phyloP scores from a whole-genome alignment of 92 coral and sea anemone species.

The Isaurus tuberculatus region DNA sequence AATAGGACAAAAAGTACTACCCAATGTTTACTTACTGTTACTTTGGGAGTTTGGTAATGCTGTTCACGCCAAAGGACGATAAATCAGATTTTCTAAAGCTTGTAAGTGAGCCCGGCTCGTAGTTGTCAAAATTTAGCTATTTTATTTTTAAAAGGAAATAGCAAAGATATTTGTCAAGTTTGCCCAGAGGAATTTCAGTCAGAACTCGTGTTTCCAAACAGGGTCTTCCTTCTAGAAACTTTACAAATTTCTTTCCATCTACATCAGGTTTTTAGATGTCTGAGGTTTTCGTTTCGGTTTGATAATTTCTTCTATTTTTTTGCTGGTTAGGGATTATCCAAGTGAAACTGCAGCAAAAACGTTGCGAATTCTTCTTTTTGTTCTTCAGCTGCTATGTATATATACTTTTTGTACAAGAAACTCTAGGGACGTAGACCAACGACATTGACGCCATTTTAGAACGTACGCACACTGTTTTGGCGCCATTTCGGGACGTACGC shows the following conservation, averaged over 20 bases:
- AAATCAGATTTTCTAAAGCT: no score
- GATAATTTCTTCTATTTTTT: background rate
- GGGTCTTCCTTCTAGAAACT: conserved; percentile 37
- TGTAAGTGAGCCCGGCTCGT: no score
- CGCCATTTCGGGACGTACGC: no score
- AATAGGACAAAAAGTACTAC: no score
- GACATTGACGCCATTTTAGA: no score
- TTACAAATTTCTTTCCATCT: conserved; percentile 39
- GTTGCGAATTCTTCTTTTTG: background rate
- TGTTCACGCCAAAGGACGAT: background rate
- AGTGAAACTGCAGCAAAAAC: background rate
- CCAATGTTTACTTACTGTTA: no score
- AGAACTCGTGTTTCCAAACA: conserved; percentile 19
- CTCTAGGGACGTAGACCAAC: no score
- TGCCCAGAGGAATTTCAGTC: conserved; percentile 25
- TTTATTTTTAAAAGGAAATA: background rate
- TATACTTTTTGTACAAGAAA: background rate
- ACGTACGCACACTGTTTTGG: no score
- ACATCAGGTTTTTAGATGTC: background rate
- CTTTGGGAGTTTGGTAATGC: background rate
- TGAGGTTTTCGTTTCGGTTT: background rate
- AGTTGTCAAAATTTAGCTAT: background rate
- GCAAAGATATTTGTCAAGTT: conserved; percentile 24
- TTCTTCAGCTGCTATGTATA: background rate
- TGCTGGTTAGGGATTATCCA: background rate